phyloP scores from a whole-genome alignment of 2,113 vertebrate species.

The Alethe diademata region DNA sequence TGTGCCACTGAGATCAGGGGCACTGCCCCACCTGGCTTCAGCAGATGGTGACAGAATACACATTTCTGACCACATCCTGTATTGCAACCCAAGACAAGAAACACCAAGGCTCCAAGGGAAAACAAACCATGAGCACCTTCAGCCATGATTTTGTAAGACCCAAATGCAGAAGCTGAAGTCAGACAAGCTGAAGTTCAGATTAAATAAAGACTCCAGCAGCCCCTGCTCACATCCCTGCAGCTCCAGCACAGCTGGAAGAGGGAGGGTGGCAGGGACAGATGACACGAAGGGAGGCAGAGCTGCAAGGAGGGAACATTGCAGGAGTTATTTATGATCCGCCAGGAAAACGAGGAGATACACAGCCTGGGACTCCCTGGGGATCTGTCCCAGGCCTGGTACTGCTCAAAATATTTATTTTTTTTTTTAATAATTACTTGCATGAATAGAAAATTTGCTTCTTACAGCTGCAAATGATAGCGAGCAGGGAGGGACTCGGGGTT shows the following conservation, averaged over 20 bases:
- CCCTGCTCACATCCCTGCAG: not conserved
- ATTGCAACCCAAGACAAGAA: not conserved
- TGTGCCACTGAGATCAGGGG: no score
- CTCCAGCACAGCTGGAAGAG: not conserved
- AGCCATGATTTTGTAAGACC: not conserved
- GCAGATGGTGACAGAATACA: no score
- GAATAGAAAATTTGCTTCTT: conserved; percentile 52
- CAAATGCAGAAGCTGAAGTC: not conserved
- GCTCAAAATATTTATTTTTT: conserved; percentile 50
- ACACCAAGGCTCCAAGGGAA: not conserved
- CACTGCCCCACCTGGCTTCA: no score
- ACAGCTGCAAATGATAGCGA: conserved; percentile 39
- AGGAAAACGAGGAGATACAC: not conserved
- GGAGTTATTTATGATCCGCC: not conserved
- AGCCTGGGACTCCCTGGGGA: conserved; percentile 9
- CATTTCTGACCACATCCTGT: no score
- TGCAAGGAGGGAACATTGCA: not conserved
- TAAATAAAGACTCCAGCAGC: rapidly evolving
- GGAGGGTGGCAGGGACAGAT: not conserved
- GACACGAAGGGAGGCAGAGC: not conserved
- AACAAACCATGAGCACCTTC: not conserved
- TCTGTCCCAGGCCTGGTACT: conserved; percentile 37
- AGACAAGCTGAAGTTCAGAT: not conserved
- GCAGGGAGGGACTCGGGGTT: conserved; percentile 31
- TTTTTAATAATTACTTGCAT: conserved; percentile 59